Evolutionary conservation across 2,113 vertebrate genomes (phyloP), one percentile per base, ranked within the genome.

Genomic region (Oreochromis niloticus): DNA sequence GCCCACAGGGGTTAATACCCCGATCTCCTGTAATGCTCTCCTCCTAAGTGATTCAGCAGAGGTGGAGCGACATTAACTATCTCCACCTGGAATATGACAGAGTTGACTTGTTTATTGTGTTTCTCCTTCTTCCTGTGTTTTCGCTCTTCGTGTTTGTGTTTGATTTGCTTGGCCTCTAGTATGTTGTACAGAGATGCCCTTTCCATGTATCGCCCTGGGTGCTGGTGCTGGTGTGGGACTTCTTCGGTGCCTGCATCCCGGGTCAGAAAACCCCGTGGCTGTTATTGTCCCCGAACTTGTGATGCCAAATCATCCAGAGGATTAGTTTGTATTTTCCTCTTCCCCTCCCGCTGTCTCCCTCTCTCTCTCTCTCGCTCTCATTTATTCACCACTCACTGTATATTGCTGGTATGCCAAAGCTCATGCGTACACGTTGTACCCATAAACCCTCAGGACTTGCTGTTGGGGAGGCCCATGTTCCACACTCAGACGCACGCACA

Each of bases 61-160:
- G 90, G 87, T 91, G 87, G n/a, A 61, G 78, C 87, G 93, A 95
- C 93, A 93, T 94, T 86, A 48, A 79, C 85, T 19, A 87, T 92
- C 87, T 91, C 91, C 91, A 90, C 27, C 61, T 87, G 90, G 88
- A 93, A 82, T 80, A 82, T 27, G 89, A 90, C 87, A 14, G 55
- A 89, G 85, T 86, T 83, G 73, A 73, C 82, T 92, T 94, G 86
- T 93, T 93, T 89, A 92, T 94, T 93, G 91, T 93, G 90, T 92
- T 84, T 71, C 85, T 59, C 71, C 89, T 66, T 68, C 43, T 66
- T 90, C 24, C 24, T 80, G 34, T 17, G 22, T 89, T 86, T 90
- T 88, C 88, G 88, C 84, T 48, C 79, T 88, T 90, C 84, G 8
- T 54, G 85, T 82, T 93, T 91, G 88, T 92, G 92, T 94, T 89